Percentiles rank a stretch among this genome's conserved stretches.
phyloP scores from a whole-genome alignment of 1,140 invertebrate species.

The Neuroterus valhalla region DNA sequence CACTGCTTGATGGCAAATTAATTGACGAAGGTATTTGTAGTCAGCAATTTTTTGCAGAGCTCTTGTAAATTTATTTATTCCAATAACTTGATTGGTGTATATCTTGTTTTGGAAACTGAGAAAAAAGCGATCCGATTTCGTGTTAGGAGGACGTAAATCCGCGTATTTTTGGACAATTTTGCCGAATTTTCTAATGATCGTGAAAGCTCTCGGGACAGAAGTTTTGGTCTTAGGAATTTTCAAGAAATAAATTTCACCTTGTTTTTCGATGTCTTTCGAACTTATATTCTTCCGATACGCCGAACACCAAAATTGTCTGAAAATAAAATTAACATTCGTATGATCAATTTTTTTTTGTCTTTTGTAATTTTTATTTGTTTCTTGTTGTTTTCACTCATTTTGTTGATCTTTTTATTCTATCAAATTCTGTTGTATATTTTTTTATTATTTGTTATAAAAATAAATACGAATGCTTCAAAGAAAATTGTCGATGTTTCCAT shows the following conservation, averaged over 20 bases:
- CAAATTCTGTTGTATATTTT: not conserved
- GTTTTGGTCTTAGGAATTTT: constrained; percentile 20
- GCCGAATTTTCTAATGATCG: constrained; percentile 29
- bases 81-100: constrained; percentile 25
- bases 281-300: constrained; percentile 21
- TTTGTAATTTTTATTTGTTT: too few relatives aligned
- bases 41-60: constrained; percentile 1
- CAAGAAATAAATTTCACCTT: constrained; percentile 20
- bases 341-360: not conserved
- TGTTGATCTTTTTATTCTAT: too few relatives aligned
- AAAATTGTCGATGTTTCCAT: not conserved
- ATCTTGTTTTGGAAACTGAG: constrained; percentile 28
- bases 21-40: too few relatives aligned
- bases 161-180: constrained; percentile 25
- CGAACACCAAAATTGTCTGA: constrained; percentile 34
- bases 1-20: too few relatives aligned
- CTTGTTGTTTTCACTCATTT: too few relatives aligned
- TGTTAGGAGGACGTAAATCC: constrained; percentile 9
- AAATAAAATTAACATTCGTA: not conserved
- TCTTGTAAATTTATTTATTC: constrained; percentile 24
- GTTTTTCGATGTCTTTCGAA: not conserved
- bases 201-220: constrained; percentile 21
- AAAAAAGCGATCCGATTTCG: constrained; percentile 35
- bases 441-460: not conserved
- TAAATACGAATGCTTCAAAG: not conserved